Base-by-base conservation (phyloP, 2,888 invertebrate genomes). In the Onchidella celtica region DNA sequence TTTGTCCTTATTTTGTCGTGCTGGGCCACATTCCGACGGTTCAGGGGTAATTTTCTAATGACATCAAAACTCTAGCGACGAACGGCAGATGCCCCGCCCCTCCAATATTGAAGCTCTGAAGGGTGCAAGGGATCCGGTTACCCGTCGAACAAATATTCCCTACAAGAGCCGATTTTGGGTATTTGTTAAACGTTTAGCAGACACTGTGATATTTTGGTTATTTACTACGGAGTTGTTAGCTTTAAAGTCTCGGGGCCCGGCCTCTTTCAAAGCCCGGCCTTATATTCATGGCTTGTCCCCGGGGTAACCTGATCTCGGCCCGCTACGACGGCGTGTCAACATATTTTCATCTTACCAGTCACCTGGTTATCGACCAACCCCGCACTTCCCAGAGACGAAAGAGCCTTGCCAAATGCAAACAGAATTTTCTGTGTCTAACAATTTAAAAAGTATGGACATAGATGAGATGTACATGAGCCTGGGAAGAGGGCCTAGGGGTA, bases 141-240 rank as follows among this genome's bases (percentile, higher is more conserved):
- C 68, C 4, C n/a, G 21, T 9, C 17, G 38, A 14, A 68, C 38
- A 68, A 68, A 38, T 11, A n/a, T n/a, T 34, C n/a, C 21, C 2
- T 1, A 24, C n/a, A n/a, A 24, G 38, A n/a, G 17, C 68, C 68
- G 68, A 38, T 68, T 38, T 1, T 3, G 36, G 29, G 24, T 68
- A 38, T 68, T 68, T 68, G 68, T 68, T 68, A 38, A 68, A 3
- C 68, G 68, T 68, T 68, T 68, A 68, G 24, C 68, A 6, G 38
- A 36, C n/a, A 17, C 68, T 21, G 36, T 6, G 2, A 68, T 38
- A 68, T 68, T 68, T 38, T 68, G 21, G 24, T 47, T 47, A 47
- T 47, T 47, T 47, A 47, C 47, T 17, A 47, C 47, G 9, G 47
- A 47, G 17, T 47, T 47, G 17, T 47, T 47, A 47, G 47, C 47